phyloP scores from a whole-genome alignment of 2,888 invertebrate species.

The Thereva nobilitata region DNA sequence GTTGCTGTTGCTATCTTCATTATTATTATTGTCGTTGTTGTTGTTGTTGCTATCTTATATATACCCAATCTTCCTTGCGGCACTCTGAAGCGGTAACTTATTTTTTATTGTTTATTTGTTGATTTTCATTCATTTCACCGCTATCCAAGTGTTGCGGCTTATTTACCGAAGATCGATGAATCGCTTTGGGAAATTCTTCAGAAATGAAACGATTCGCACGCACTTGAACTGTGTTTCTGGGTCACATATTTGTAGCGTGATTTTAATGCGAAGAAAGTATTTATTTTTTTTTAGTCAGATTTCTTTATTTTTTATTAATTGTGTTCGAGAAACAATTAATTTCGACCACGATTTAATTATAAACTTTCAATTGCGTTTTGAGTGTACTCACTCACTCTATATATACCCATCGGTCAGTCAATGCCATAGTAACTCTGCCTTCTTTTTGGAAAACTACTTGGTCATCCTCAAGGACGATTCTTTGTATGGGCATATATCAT shows the following conservation, averaged over 20 bases:
- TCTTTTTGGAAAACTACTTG: no score
- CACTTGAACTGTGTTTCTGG: slow-evolving; percentile 21
- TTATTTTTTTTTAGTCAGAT: no score
- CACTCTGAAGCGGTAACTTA: background rate
- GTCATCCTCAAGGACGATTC: no score
- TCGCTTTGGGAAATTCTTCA: slow-evolving; percentile 19
- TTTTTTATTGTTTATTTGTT: slow-evolving; percentile 26
- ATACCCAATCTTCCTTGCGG: slow-evolving; percentile 15
- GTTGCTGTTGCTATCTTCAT: no score
- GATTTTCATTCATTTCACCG: slow-evolving; percentile 25
- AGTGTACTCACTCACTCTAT: no score
- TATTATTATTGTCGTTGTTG: no score
- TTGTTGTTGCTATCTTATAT: background rate
- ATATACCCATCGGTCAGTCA: no score
- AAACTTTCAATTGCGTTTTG: no score
- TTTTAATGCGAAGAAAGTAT: background rate
- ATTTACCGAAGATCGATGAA: background rate
- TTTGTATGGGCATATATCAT: no score
- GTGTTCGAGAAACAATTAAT: background rate
- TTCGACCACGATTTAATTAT: background rate
- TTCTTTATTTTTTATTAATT: no score
- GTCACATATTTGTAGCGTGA: slow-evolving; percentile 8
- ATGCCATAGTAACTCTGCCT: no score
- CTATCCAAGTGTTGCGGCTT: slow-evolving; percentile 13
- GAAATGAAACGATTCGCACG: slow-evolving; percentile 21